Evolutionary conservation across 2,113 vertebrate species (phyloP).

Genomic region (Callospermophilus lateralis): DNA sequence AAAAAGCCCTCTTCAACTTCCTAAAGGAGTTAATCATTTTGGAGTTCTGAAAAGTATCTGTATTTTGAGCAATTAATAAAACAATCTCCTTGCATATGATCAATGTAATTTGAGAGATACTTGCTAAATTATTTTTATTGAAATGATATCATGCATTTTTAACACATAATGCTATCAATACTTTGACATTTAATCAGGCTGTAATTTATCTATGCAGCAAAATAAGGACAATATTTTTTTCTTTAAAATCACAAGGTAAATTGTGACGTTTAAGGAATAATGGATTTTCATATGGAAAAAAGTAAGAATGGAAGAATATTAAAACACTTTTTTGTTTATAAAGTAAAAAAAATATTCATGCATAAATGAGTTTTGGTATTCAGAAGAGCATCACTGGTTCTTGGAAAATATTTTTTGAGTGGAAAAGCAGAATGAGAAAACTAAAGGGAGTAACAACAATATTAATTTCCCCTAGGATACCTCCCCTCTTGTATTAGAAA

Average conservation of each 20-base stretch:
- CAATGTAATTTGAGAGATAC: constrained; percentile 22
- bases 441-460: neutral
- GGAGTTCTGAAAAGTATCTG: neutral
- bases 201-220: constrained; percentile 78
- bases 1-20: neutral
- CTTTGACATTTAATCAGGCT: constrained; percentile 82
- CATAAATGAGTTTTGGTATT: neutral
- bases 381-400: neutral
- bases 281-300: constrained; percentile 40
- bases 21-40: constrained; percentile 32
- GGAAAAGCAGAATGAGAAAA: constrained; percentile 12
- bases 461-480: neutral
- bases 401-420: neutral
- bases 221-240: constrained; percentile 69
- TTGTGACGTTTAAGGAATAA: constrained; percentile 8
- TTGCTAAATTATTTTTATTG: constrained; percentile 51
- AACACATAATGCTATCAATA: constrained; percentile 60
- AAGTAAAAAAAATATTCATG: constrained; percentile 30
- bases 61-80: constrained; percentile 45
- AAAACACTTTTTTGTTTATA: constrained; percentile 40
- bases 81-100: neutral
- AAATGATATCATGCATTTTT: constrained; percentile 21
- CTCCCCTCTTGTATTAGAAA: neutral
- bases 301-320: neutral
- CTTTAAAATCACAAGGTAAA: constrained; percentile 36